Base-by-base conservation (phyloP, 1,140 invertebrate genomes). In the Heterodera carotae region DNA sequence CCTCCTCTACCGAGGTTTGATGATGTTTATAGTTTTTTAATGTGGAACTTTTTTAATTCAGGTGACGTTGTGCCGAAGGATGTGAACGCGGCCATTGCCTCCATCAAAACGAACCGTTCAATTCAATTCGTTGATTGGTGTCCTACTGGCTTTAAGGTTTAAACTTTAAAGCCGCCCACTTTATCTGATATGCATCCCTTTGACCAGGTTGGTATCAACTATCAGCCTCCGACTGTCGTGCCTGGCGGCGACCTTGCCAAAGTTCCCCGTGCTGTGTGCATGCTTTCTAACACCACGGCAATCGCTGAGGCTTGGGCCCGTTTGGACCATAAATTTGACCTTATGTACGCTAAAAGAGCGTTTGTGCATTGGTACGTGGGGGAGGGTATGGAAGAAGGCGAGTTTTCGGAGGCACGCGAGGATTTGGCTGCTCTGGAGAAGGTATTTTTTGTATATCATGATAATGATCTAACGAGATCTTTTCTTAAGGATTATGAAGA, bases 371-470 rank as follows among this genome's bases (percentile, higher is more conserved):
- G 92, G 92, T 82, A 78, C 76, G 77, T 78, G 31, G 92, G 92
- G 76, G 93, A 94, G 90, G 92, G 93, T 86, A 93, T 93, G 92
- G 92, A 93, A 88, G 92, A 93, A 87, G 92, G 92, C 62, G 93
- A 93, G 88, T 94, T 94, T 89, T 92, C 91, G 1, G 93, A 94
- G 88, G 93, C 93, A 67, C 91, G 93, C 83, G 93, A 94, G 88
- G 93, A 94, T 90, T 89, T 93, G 83, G 92, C 93, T 4, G 81
- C 81, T 8, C 69, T 82, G 33, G 81, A 82, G 64, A 79, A 77
- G 90, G 48, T 53, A 53, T 18, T 53, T 18, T 15, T 56, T 56
- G 12, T 18, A 56, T 43, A 43, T 43, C 39, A 43, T 43, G 12
- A 43, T 43, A 43, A 43, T 43, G 12, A 43, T 43, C 39, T 12